Base-by-base conservation (phyloP, 37 sponge, comb jelly and placozoan genomes). In the Tethya wilhelma region DNA sequence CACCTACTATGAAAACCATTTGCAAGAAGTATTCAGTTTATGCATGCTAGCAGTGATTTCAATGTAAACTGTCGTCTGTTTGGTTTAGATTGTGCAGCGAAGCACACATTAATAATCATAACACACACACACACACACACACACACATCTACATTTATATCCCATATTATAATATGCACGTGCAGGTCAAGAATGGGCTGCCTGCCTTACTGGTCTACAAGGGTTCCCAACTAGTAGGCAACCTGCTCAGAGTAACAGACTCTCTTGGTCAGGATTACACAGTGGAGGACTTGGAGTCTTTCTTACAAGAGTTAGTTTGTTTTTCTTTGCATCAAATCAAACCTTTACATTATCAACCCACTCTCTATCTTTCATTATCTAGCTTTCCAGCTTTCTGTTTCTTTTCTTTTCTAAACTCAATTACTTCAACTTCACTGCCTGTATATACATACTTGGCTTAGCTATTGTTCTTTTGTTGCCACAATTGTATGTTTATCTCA, bases 141-240 rank as follows among this genome's bases (percentile, higher is more conserved):
- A 67, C 34, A 39, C 37, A 36, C 5, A n/a, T 70, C n/a, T 70
- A 5, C 8, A 36, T 4, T 36, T 70, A 19, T 14, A 8, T 6
- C 49, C 38, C 28, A 2, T 32, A 6, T 5, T 23, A 1, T 38
- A 19, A 4, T 8, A 28, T 40, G 25, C 45, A 53, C 38, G n/a
- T 38, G 2, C 44, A 89, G 89, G 44, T 30, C n/a, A 44, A 81
- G 56, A 85, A 81, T 43, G 95, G 83, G 9, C 79, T 95, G 20
- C 96, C 96, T 28, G 89, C 96, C 17, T 34, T 95, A 31, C 38
- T 95, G 63, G 90, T 92, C 38, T 95, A 95, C 70, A 62, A 73
- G 26, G 71, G 79, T 37, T 86, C 87, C 9, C 65, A 92, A 5
- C 39, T 95, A 42, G 34, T 89, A 19, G 96, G 96, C 34, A 95